phyloP scores from a whole-genome alignment of 2,888 invertebrate genomes.

The Scrobipalpa costella region DNA sequence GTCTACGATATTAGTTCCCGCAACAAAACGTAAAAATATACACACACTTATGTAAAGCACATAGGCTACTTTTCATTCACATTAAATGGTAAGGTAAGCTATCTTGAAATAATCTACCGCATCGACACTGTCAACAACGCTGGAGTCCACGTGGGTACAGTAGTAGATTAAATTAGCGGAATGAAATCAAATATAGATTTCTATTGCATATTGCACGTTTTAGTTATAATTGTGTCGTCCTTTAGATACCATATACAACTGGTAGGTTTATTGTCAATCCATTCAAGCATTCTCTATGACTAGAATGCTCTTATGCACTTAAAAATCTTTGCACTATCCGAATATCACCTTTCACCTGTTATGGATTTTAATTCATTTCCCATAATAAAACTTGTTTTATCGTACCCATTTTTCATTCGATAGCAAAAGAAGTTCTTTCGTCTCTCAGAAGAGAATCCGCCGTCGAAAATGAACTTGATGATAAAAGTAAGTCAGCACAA shows the following conservation, averaged over 20 bases:
- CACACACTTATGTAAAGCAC: background rate
- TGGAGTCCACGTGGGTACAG: slow-evolving; percentile 54
- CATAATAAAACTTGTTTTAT: slow-evolving; percentile 44
- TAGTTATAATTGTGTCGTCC: slow-evolving; percentile 60
- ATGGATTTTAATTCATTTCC: slow-evolving; percentile 57
- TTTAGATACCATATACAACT: slow-evolving; percentile 57
- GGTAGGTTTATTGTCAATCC: slow-evolving; percentile 46
- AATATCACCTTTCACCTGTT: slow-evolving; percentile 42
- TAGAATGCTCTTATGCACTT: slow-evolving; percentile 64
- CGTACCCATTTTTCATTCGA: slow-evolving; percentile 58
- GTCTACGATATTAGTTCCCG: background rate
- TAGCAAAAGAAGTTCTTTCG: slow-evolving; percentile 79
- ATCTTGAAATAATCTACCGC: slow-evolving; percentile 7
- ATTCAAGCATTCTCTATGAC: slow-evolving; percentile 69
- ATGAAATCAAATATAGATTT: slow-evolving; percentile 48
- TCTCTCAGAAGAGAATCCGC: slow-evolving; percentile 72
- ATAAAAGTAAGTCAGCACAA: slow-evolving; percentile 52
- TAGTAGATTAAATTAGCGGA: slow-evolving; percentile 65
- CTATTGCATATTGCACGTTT: slow-evolving; percentile 59
- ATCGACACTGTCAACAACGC: slow-evolving; percentile 37
- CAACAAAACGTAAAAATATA: background rate
- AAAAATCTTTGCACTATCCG: slow-evolving; percentile 42
- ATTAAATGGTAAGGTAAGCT: background rate
- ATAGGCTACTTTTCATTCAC: background rate
- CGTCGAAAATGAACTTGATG: slow-evolving; percentile 76